Evolutionary conservation across 2,888 invertebrate species (phyloP).

Genomic region (Diaprepes abbreviatus): DNA sequence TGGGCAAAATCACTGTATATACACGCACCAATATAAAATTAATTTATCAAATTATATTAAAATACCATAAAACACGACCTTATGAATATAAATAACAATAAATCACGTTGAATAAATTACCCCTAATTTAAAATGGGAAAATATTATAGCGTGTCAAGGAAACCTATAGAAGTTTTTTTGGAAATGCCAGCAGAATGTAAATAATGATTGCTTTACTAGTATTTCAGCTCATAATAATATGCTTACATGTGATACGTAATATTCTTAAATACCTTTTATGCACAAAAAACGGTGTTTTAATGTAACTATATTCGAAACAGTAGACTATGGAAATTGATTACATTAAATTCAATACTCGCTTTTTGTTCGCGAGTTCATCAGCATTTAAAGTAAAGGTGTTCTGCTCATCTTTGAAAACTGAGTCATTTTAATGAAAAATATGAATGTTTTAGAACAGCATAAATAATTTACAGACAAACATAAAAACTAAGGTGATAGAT

Average conservation of each 20-base stretch:
- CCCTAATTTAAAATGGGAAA: constrained; percentile 45
- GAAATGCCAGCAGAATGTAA: constrained; percentile 34
- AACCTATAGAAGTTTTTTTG: constrained; percentile 36
- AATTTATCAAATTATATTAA: constrained; percentile 43
- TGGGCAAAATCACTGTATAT: background rate
- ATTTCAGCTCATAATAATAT: background rate
- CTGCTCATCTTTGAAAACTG: too few species aligned
- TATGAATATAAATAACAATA: constrained; percentile 41
- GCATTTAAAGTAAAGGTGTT: too few species aligned
- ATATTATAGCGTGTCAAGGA: constrained; percentile 46
- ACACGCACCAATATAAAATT: constrained; percentile 13
- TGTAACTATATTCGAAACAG: too few species aligned
- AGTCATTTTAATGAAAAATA: too few species aligned
- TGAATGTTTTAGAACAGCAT: too few species aligned
- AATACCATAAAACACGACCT: constrained; percentile 37
- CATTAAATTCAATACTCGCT: too few species aligned
- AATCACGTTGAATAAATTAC: constrained; percentile 47
- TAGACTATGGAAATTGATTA: too few species aligned
- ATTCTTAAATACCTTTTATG: too few species aligned
- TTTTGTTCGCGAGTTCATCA: too few species aligned
- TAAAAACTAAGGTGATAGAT: too few species aligned
- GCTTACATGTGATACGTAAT: background rate
- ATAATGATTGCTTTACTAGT: constrained; percentile 13
- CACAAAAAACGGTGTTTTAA: too few species aligned
- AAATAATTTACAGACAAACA: too few species aligned